These are phyloP conservation scores for Leontopithecus rosalia DNA, from an alignment of 2,797 vertebrate genomes.

Conservation along the genomic window DNA sequence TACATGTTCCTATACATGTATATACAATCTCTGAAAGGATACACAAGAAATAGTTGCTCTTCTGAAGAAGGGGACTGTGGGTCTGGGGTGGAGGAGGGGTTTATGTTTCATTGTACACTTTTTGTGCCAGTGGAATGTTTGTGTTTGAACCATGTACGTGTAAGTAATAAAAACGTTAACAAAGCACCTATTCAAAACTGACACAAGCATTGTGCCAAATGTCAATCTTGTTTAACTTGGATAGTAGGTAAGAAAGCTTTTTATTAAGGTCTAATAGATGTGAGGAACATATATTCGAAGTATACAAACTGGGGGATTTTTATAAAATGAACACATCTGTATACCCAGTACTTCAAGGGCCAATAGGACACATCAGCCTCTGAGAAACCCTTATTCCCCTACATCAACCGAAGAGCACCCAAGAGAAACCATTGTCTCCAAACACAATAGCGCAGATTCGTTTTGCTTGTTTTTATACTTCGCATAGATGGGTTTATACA, in stretches of 20 bases:
- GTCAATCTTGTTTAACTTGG: not conserved
- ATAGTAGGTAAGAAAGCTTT: not conserved
- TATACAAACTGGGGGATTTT: not conserved
- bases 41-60: not conserved
- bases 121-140: not conserved
- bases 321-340: not conserved
- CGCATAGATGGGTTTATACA: not conserved
- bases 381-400: not conserved
- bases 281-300: not conserved
- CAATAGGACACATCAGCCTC: accelerated
- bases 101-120: not conserved
- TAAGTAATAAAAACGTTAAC: not conserved
- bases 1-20: not conserved
- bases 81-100: not conserved
- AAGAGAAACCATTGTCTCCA: not conserved
- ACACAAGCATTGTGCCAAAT: not conserved
- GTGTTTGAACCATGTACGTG: not conserved
- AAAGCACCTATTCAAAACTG: not conserved
- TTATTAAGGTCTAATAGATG: not conserved
- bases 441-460: not conserved
- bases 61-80: not conserved
- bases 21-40: not conserved
- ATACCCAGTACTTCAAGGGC: not conserved
- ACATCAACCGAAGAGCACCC: not conserved
- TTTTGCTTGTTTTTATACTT: not conserved